A percentile compares a stretch with the other conserved stretches of the same genome.
Conservation (phyloP, 2,797 vertebrate species). For the Hipposideros larvatus region DNA sequence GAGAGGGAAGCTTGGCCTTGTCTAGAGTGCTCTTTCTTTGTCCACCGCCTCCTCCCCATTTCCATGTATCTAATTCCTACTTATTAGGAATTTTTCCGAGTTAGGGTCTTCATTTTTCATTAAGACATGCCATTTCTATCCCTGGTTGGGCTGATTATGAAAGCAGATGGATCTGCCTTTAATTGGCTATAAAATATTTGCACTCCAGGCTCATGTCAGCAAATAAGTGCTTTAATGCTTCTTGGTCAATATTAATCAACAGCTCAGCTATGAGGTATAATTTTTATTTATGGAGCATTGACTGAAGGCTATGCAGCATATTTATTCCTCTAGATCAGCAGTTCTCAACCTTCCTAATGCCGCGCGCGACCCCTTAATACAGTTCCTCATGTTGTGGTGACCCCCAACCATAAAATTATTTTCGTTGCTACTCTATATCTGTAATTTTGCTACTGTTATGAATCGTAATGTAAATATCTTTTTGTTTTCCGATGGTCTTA, state of each 20-base stretch:
- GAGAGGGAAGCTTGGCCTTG: background rate
- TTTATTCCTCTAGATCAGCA: background rate
- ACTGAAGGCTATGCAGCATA: background rate
- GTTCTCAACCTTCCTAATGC: too few relatives aligned
- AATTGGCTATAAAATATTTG: constrained; percentile 24
- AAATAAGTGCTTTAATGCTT: constrained; percentile 62
- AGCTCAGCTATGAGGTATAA: constrained; percentile 20
- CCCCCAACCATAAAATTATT: too few relatives aligned
- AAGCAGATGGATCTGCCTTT: background rate
- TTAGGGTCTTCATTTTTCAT: constrained; percentile 16
- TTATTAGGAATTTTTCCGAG: background rate
- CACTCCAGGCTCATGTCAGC: background rate
- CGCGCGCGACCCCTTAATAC: too few relatives aligned
- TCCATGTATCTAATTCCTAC: background rate
- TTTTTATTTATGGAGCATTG: constrained; percentile 43
- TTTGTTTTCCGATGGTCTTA: too few relatives aligned
- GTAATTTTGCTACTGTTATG: too few relatives aligned
- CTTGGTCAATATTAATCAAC: constrained; percentile 57
- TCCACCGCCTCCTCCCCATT: background rate
- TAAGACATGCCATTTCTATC: background rate
- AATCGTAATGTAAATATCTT: too few relatives aligned
- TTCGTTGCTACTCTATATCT: too few relatives aligned
- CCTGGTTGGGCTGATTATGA: background rate
- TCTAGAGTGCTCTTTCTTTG: background rate
- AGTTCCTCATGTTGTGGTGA: too few relatives aligned